These are phyloP conservation scores for Standfussiana lucernea DNA, from an alignment of 2,888 invertebrate genomes.

Conservation along the genomic window DNA sequence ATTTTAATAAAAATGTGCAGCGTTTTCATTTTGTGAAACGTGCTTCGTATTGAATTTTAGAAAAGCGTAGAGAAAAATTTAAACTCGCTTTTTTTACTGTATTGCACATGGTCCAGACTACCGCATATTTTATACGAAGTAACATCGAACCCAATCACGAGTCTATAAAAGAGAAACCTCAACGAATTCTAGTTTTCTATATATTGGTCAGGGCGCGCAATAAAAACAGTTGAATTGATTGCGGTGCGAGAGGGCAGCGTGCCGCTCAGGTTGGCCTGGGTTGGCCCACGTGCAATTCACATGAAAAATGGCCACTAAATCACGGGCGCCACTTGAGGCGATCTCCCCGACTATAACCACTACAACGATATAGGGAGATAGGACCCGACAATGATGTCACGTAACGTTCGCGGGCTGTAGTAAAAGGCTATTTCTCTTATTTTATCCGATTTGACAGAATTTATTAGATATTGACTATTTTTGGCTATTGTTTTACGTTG, in stretches of 20 bases:
- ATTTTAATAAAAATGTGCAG: constrained; percentile 48
- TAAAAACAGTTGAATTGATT: constrained; percentile 83
- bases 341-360: constrained; percentile 72
- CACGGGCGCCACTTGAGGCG: constrained; percentile 75
- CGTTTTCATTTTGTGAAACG: constrained; percentile 33
- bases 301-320: constrained; percentile 84
- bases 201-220: constrained; percentile 73
- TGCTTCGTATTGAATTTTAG: constrained; percentile 28
- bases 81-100: constrained; percentile 31
- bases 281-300: constrained; percentile 77
- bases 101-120: constrained; percentile 24
- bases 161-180: constrained; percentile 56
- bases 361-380: constrained; percentile 65
- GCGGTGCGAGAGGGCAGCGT: constrained; percentile 71
- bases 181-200: constrained; percentile 61
- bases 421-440: constrained; percentile 48
- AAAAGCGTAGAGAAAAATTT: constrained; percentile 27
- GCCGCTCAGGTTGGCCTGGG: constrained; percentile 68
- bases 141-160: constrained; percentile 59
- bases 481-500: not conserved
- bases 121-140: constrained; percentile 37
- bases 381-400: constrained; percentile 68
- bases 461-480: constrained; percentile 23
- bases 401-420: constrained; percentile 58
- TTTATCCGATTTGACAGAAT: constrained; percentile 46